phyloP scores from a whole-genome alignment of 2,113 vertebrate genomes.

The Gymnobelideus leadbeateri region DNA sequence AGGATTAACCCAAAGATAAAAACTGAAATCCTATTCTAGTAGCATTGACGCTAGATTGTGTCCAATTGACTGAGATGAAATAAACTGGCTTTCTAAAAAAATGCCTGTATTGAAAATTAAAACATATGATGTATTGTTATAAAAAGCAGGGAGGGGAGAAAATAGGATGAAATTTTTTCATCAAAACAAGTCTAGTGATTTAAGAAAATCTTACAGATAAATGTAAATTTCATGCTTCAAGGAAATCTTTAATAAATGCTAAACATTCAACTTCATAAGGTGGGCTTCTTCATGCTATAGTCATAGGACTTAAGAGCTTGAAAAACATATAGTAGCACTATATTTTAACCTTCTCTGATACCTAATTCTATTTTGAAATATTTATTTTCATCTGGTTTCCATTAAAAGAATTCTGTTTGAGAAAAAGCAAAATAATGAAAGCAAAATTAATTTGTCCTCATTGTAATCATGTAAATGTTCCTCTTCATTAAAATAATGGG shows the following conservation, averaged over 20 bases:
- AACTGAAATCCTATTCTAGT: background rate
- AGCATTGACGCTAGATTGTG: background rate
- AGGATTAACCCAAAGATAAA: constrained; percentile 25
- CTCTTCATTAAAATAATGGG: constrained; percentile 39
- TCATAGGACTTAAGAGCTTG: background rate
- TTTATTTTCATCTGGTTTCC: constrained; percentile 1
- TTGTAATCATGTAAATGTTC: background rate
- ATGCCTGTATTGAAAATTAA: constrained; percentile 17
- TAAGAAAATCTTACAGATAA: constrained; percentile 27
- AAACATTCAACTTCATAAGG: constrained; percentile 41
- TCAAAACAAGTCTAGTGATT: constrained; percentile 51
- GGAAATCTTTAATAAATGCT: constrained; percentile 53
- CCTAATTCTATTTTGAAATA: constrained; percentile 14
- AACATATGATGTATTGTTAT: background rate
- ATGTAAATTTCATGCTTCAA: constrained; percentile 58
- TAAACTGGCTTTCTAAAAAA: constrained; percentile 51
- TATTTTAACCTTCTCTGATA: constrained; percentile 32
- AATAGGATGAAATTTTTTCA: constrained; percentile 42
- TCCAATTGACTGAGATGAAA: constrained; percentile 42
- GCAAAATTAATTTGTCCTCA: background rate
- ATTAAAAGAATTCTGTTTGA: constrained; percentile 15
- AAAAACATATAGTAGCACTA: background rate
- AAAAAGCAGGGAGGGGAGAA: background rate
- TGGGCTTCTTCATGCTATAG: background rate
- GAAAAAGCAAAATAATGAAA: constrained; percentile 34